phyloP scores from a whole-genome alignment of 1,140 invertebrate species.

The Adoxophyes honmai region DNA sequence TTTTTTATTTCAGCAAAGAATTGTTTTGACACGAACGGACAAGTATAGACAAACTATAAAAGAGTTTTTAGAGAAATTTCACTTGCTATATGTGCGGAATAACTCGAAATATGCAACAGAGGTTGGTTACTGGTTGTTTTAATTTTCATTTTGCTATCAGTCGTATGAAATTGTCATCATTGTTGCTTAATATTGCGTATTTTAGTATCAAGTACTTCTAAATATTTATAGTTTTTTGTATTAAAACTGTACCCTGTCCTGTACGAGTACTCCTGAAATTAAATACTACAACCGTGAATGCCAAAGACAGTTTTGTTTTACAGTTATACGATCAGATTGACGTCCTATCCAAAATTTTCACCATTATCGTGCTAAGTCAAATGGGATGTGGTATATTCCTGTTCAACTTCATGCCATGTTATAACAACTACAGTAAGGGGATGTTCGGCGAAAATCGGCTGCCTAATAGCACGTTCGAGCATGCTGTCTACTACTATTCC shows the following conservation, averaged over 20 bases:
- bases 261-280: no score
- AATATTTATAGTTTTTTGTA: no score
- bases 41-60: background rate
- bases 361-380: background rate
- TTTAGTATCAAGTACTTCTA: no score
- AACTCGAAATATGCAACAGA: background rate
- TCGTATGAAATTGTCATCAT: no score
- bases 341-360: conserved; percentile 13
- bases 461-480: conserved; percentile 6
- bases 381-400: conserved; percentile 9
- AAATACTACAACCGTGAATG: no score
- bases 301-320: conserved; percentile 15
- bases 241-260: no score
- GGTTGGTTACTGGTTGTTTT: background rate
- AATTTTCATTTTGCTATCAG: no score
- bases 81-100: background rate
- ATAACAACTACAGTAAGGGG: conserved; percentile 7
- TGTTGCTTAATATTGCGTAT: no score
- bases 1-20: background rate
- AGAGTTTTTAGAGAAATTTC: background rate
- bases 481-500: conserved; percentile 5
- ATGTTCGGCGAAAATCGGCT: background rate
- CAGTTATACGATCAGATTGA: conserved; percentile 12
- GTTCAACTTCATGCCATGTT: conserved; percentile 17
- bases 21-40: background rate